phyloP scores from a whole-genome alignment of 2,888 invertebrate genomes.

The Drymonia ruficornis region DNA sequence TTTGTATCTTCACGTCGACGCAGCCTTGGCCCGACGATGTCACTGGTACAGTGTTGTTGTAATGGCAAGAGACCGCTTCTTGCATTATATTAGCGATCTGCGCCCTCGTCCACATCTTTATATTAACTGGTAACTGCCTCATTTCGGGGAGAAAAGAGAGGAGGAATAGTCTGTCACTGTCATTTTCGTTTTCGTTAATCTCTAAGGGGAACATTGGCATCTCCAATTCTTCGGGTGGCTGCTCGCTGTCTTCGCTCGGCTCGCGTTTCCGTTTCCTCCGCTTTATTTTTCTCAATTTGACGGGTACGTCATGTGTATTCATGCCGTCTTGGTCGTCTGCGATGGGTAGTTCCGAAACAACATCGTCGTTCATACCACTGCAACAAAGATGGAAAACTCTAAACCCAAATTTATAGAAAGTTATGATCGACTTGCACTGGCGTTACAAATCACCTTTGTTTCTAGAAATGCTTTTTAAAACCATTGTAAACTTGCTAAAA shows the following conservation, averaged over 20 bases:
- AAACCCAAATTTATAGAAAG: too few species aligned
- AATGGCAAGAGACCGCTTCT: conserved; percentile 69
- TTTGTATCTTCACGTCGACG: conserved; percentile 47
- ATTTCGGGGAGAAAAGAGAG: conserved; percentile 76
- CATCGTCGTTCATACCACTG: conserved; percentile 33
- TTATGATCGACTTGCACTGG: too few species aligned
- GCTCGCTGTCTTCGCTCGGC: conserved; percentile 37
- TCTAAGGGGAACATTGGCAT: conserved; percentile 65
- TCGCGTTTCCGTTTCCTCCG: conserved; percentile 48
- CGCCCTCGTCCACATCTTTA: conserved; percentile 78
- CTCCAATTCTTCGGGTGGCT: conserved; percentile 61
- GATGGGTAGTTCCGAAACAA: conserved; percentile 19
- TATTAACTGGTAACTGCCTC: conserved; percentile 67
- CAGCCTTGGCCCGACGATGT: conserved; percentile 30
- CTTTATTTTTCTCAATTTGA: conserved; percentile 40
- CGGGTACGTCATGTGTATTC: conserved; percentile 18
- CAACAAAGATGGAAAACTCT: conserved; percentile 3
- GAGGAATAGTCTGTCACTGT: conserved; percentile 70
- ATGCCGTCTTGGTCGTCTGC: conserved; percentile 25
- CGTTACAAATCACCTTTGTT: too few species aligned
- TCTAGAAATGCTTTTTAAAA: too few species aligned
- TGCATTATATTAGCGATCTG: conserved; percentile 78
- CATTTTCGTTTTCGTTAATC: conserved; percentile 53
- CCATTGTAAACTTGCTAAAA: too few species aligned
- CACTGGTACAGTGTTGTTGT: conserved; percentile 55